Percentiles rank a stretch among this genome's conserved stretches.
Conservation (phyloP, 2,113 vertebrate genomes). For the Hypanus sabinus region DNA sequence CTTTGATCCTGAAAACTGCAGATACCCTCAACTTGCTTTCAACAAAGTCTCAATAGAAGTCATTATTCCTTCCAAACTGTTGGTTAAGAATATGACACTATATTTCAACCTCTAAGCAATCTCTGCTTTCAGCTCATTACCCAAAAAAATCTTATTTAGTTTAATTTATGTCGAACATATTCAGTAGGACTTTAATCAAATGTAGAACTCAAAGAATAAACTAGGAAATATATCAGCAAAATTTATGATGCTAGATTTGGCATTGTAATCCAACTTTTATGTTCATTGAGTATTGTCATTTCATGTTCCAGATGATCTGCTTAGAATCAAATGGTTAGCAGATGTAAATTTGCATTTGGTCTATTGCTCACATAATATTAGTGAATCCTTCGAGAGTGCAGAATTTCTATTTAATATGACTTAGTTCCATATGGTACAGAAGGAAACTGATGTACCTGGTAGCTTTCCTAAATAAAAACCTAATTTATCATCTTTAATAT, state of each 20-base stretch:
- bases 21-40: neutral
- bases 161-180: conserved; percentile 4
- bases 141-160: neutral
- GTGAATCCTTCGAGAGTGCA: neutral
- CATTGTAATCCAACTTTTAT: conserved; percentile 17
- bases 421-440: neutral
- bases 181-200: neutral
- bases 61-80: neutral
- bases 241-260: conserved; percentile 9
- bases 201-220: neutral
- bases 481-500: neutral
- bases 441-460: neutral
- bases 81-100: neutral
- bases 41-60: neutral
- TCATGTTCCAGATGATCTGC: conserved; percentile 17
- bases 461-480: neutral
- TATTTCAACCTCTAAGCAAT: neutral
- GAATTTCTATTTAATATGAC: neutral
- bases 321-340: conserved; percentile 26
- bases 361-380: neutral
- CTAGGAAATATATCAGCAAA: conserved; percentile 9
- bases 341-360: conserved; percentile 31
- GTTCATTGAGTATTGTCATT: conserved; percentile 16
- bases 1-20: conserved; percentile 16
- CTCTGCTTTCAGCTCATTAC: neutral